phyloP scores from a whole-genome alignment of 2,888 invertebrate species.

The Empis stercorea region DNA sequence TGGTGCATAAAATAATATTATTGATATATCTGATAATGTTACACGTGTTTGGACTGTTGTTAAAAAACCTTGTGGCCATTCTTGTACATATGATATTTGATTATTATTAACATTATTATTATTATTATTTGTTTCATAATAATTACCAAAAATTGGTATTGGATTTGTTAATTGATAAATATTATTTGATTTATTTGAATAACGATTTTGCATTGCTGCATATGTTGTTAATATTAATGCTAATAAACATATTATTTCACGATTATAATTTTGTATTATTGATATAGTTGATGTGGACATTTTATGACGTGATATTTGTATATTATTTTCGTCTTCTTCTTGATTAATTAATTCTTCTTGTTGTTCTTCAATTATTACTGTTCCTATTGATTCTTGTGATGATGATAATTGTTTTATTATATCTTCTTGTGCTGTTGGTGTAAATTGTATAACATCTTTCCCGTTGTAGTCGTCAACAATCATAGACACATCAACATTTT shows the following conservation, averaged over 20 bases:
- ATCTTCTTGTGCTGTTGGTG: too few species aligned
- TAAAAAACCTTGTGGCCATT: background rate
- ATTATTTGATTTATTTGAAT: background rate
- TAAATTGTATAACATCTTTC: too few species aligned
- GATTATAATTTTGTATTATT: background rate
- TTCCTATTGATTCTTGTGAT: too few species aligned
- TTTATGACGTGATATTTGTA: too few species aligned
- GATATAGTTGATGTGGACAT: too few species aligned
- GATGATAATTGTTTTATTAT: too few species aligned
- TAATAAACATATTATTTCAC: background rate
- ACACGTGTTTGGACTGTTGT: conserved; percentile 25
- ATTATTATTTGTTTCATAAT: background rate
- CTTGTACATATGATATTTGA: background rate
- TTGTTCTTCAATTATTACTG: too few species aligned
- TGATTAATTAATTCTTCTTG: too few species aligned
- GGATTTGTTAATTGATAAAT: background rate
- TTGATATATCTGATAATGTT: conserved; percentile 57
- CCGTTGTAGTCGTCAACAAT: too few species aligned
- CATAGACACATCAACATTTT: too few species aligned
- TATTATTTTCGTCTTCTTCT: too few species aligned
- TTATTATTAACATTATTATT: background rate
- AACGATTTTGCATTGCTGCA: background rate
- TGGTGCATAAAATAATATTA: conserved; percentile 89
- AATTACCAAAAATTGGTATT: background rate
- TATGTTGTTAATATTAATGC: background rate